Evolutionary conservation across 2,113 vertebrate species (phyloP).

Genomic region (Melanerpes aurifrons): DNA sequence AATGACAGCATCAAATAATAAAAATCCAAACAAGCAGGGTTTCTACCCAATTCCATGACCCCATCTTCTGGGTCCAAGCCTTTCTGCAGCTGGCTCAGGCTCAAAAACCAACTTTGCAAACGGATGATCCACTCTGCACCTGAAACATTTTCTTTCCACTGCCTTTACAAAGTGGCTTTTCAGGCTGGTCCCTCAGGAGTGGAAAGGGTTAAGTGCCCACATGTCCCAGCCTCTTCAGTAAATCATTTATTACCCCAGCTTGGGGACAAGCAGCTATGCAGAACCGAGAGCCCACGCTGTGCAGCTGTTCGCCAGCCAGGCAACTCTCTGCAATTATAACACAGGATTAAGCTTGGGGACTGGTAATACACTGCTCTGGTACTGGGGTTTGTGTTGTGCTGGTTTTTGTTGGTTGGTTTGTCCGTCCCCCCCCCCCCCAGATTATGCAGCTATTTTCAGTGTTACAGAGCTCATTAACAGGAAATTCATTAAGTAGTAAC

Average conservation of each 20-base stretch:
- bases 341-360: conserved; percentile 4
- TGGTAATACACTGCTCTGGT: neutral
- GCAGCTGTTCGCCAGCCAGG: conserved; percentile 55
- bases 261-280: conserved; percentile 26
- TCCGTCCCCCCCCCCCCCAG: neutral
- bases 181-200: neutral
- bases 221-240: conserved; percentile 24
- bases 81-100: neutral
- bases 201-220: neutral
- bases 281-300: conserved; percentile 8
- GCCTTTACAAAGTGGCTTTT: conserved; percentile 9
- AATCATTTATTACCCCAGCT: conserved; percentile 57
- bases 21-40: neutral
- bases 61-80: neutral
- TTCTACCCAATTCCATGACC: neutral
- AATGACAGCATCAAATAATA: neutral
- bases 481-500: conserved; percentile 45
- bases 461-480: conserved; percentile 23
- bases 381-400: neutral
- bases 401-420: too few species aligned
- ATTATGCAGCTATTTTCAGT: conserved; percentile 35
- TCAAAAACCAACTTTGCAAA: neutral
- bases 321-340: conserved; percentile 29
- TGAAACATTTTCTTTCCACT: neutral
- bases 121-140: neutral